Base-by-base conservation (phyloP, 37 sponge, comb jelly and placozoan species). In the Diacarnus erythraeanus region DNA sequence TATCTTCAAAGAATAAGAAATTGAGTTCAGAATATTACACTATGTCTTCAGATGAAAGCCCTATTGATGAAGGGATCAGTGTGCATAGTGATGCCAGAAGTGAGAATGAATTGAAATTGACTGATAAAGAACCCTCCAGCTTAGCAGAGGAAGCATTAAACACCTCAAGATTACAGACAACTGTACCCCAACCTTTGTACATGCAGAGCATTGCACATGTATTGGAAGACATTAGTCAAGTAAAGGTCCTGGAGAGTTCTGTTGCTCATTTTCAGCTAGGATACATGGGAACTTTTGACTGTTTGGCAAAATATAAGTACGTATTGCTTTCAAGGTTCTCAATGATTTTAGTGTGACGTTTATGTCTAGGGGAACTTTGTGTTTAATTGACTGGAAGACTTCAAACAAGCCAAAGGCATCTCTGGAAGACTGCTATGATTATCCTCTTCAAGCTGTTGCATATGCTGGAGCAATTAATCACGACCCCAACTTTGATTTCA, bases 371-470 rank as follows among this genome's bases (percentile, higher is more conserved):
- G 90, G 78, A 75, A 57, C 64, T 8, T 21, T 78, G 73, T 84
- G 91, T 83, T 38, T 86, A 25, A 87, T 93, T 42, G 94, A 93
- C 74, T 93, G 94, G 94, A 93, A 93, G 84, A 93, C 94, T 26
- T 93, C 94, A 1, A 21, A 18, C 6, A 89, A 79, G 63, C 87
- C 87, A 8, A 80, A 77, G 25, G 79, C 80, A 0, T 33, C 44
- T 20, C 63, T 93, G 31, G 43, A 15, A 20, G 91, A 93, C 67
- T 74, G 84, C 61, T 86, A 80, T 74, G 91, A 90, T 35, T 91
- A 71, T 36, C 94, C 94, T 21, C 47, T 83, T 0, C 94, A 93
- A 39, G 80, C 72, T 21, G 84, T 75, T 22, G 94, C 94, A 0
- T 93, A 93, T 82, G 88, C 84, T 36, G 94, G 94, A 34, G 94